A percentile compares a stretch with the other conserved stretches of the same genome.
Conservation (phyloP, 2,888 invertebrate species). For the Hydriomena furcata region DNA sequence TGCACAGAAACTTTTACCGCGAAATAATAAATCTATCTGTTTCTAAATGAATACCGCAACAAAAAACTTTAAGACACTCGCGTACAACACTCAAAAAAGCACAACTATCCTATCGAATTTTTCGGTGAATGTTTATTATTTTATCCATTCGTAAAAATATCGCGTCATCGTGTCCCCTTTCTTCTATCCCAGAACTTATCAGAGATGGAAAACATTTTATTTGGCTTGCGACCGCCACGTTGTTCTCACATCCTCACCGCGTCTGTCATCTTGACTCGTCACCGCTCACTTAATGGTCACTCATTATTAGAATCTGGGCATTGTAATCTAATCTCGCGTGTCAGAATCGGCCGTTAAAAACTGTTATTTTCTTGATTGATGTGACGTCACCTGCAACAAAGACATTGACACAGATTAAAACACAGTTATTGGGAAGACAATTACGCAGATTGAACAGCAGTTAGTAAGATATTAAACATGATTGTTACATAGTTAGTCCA, state of each 20-base stretch:
- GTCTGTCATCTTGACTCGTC: constrained; percentile 32
- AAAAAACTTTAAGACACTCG: constrained; percentile 50
- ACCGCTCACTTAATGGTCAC: constrained; percentile 38
- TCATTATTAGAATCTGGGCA: constrained; percentile 47
- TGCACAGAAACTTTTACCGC: constrained; percentile 26
- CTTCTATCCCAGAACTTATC: constrained; percentile 74
- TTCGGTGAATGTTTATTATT: constrained; percentile 44
- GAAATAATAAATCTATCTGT: constrained; percentile 7
- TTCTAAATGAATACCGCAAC: constrained; percentile 54
- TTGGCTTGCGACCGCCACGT: constrained; percentile 43
- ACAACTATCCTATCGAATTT: constrained; percentile 54
- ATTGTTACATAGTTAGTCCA: constrained; percentile 15
- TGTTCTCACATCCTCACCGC: constrained; percentile 43
- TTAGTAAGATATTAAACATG: constrained; percentile 38
- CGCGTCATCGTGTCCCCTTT: constrained; percentile 70
- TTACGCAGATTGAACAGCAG: constrained; percentile 26
- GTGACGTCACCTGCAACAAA: constrained; percentile 65
- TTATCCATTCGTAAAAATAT: constrained; percentile 59
- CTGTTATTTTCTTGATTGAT: constrained; percentile 53
- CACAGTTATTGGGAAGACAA: constrained; percentile 38
- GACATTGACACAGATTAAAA: constrained; percentile 35
- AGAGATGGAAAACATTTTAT: constrained; percentile 68
- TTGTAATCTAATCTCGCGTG: constrained; percentile 51
- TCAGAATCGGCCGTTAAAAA: constrained; percentile 34
- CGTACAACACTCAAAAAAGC: constrained; percentile 75